phyloP scores from a whole-genome alignment of 2,113 vertebrate genomes.

The Pica pica region DNA sequence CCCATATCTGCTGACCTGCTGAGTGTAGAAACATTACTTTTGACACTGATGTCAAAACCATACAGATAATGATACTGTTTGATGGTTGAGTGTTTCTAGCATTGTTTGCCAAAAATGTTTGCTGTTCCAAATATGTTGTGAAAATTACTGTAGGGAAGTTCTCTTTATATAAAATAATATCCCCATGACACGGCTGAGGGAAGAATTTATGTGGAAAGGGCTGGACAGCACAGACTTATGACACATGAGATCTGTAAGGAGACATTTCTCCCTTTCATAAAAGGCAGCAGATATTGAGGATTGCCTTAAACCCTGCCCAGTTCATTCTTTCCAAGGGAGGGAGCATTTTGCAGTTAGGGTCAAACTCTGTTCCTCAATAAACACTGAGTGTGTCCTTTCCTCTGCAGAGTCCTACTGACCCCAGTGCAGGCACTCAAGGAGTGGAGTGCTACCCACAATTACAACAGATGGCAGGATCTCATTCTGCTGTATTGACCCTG shows the following conservation, averaged over 20 bases:
- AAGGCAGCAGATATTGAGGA: not conserved
- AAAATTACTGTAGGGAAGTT: not conserved
- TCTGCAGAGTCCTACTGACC: not conserved
- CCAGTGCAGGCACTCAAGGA: not conserved
- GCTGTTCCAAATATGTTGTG: not conserved
- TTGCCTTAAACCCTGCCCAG: not conserved
- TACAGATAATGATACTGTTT: not conserved
- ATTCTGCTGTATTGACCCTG: not conserved
- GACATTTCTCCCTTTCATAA: not conserved
- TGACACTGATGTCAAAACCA: not conserved
- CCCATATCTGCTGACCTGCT: not conserved
- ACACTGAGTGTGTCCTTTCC: not conserved
- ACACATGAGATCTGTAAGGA: not conserved
- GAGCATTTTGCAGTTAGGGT: not conserved
- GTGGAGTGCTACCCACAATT: not conserved
- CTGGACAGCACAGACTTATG: not conserved
- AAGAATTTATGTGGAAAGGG: not conserved
- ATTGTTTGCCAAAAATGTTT: not conserved
- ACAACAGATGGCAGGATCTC: not conserved
- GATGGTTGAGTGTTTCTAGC: not conserved
- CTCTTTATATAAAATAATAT: not conserved
- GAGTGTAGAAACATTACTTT: not conserved
- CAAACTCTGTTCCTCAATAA: not conserved
- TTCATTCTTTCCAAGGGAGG: not conserved
- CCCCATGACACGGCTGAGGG: not conserved